phyloP scores from a whole-genome alignment of 2,797 vertebrate genomes.

The Myripristis murdjan region DNA sequence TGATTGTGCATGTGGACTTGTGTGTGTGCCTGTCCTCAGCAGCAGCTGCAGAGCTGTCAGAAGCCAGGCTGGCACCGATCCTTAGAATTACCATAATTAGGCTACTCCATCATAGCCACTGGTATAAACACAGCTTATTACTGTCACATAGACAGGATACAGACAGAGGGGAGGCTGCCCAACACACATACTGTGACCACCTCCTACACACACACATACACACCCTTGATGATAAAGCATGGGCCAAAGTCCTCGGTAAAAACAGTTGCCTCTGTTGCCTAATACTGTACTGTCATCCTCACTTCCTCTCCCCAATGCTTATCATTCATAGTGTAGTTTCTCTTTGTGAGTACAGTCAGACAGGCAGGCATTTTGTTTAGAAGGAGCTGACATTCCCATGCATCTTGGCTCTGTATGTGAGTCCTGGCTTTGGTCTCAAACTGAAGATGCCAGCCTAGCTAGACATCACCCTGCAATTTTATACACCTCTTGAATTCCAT shows the following conservation, averaged over 20 bases:
- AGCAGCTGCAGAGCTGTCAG: conserved; percentile 65
- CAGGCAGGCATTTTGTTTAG: not conserved
- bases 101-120: conserved; percentile 71
- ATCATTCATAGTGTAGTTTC: not conserved
- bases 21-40: conserved; percentile 37
- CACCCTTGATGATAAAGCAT: conserved; percentile 1
- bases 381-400: not conserved
- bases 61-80: conserved; percentile 73
- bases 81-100: conserved; percentile 78
- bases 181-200: conserved; percentile 28
- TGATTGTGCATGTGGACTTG: not conserved
- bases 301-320: conserved; percentile 10
- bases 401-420: not conserved
- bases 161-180: conserved; percentile 46
- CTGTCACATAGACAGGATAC: conserved; percentile 63
- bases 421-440: conserved; percentile 2
- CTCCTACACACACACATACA: conserved; percentile 20
- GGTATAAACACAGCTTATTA: conserved; percentile 82
- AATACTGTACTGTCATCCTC: conserved; percentile 7
- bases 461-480: not conserved
- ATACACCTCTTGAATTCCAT: conserved; percentile 4
- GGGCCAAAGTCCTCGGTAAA: conserved; percentile 14
- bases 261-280: not conserved
- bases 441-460: not conserved
- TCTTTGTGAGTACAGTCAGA: not conserved